Base-by-base conservation (phyloP, 2,113 vertebrate species). In the Chascanopsetta lugubris region DNA sequence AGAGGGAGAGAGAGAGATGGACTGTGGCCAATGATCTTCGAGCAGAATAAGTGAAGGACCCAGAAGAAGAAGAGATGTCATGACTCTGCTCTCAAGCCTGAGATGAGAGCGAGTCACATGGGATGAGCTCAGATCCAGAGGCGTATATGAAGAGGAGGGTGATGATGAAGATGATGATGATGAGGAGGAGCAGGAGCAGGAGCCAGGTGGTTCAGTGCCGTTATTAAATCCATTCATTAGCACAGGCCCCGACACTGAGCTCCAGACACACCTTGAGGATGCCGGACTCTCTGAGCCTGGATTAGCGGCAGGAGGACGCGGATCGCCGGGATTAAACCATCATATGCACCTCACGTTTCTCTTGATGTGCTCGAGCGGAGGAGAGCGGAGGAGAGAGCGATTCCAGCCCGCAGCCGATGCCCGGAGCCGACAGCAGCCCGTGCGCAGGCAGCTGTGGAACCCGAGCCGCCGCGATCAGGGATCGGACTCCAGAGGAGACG, bases 401-500 rank as follows among this genome's bases (percentile, higher is more conserved):
- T 53, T 29, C 3, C 40, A 72, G 54, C 67, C 53, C 30, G 70
- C 75, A 69, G 69, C 73, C 66, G 82, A 87, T 84, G 80, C 75
- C 69, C 46, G 75, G 69, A 80, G 63, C 18, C 36, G 25, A 32
- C 74, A 30, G 78, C 77, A 30, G 85, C 45, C 9, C 8, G 73
- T 59, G 66, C 51, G 49, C 61, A 29, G 62, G 73, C 62, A 60
- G 77, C n/a, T n/a, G 67, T 57, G 82, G 84, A 66, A 77, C 76
- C 74, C 71, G 13, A 63, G 65, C 1, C 65, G 48, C 1, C 63
- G 54, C 30, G 72, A 72, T 74, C 77, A 13, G 77, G 78, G 84
- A 55, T 79, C 72, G 27, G 85, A 57, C 61, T 72, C 75, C 72
- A 67, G 74, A 75, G 86, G 88, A 82, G 75, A n/a, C n/a, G n/a